These are phyloP conservation scores for Capra hircus DNA, from an alignment of 2,113 vertebrate species.

Conservation along the genomic window DNA sequence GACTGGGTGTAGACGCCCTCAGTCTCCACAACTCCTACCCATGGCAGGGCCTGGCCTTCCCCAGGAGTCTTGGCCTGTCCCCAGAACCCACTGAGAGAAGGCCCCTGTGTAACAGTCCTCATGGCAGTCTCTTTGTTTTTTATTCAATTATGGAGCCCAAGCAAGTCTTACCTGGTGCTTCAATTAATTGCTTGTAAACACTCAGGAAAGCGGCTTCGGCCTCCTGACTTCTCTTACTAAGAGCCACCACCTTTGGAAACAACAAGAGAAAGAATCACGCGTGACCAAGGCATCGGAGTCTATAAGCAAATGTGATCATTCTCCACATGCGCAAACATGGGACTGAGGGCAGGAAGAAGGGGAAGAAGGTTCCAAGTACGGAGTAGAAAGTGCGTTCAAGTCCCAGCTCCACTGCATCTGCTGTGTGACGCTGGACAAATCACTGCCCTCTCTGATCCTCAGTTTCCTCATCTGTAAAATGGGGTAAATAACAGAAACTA, in stretches of 20 bases:
- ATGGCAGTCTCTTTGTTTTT: neutral
- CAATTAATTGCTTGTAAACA: slow-evolving; percentile 95
- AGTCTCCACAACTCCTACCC: neutral
- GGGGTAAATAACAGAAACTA: neutral
- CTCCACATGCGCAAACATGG: neutral
- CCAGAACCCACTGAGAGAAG: neutral
- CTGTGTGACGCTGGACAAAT: neutral
- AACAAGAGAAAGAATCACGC: slow-evolving; percentile 52
- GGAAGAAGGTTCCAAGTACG: neutral
- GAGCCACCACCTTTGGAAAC: slow-evolving; percentile 91
- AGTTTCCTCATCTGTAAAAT: neutral
- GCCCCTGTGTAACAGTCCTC: neutral
- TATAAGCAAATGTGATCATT: neutral
- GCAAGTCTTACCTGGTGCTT: slow-evolving; percentile 93
- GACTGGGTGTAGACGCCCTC: neutral
- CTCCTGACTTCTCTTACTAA: slow-evolving; percentile 97
- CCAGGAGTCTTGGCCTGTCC: neutral
- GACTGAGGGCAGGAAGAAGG: neutral
- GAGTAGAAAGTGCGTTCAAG: neutral
- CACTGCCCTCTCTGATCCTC: neutral
- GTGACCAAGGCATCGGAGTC: neutral
- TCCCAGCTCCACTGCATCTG: neutral
- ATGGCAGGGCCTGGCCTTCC: neutral
- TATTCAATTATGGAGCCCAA: slow-evolving; percentile 54
- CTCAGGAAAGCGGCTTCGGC: slow-evolving; percentile 96